Evolutionary conservation across 2,113 vertebrate genomes (phyloP), one percentile per base, ranked within the genome.

Genomic region (Theristicus caerulescens): DNA sequence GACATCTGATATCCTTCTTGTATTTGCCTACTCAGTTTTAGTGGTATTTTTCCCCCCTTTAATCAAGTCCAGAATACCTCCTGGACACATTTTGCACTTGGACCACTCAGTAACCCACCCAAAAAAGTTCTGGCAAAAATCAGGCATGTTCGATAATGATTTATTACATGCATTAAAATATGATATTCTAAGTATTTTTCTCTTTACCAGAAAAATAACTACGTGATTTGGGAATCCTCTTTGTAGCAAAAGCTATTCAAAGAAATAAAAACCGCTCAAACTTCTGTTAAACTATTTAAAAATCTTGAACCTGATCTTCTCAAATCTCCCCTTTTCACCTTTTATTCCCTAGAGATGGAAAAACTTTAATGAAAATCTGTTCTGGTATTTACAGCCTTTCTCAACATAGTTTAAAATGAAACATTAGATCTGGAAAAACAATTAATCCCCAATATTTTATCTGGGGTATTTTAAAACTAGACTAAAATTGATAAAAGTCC

Each of bases 81-180:
- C 32, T 65, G 62, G 34, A 47, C 26, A 51, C 2, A 16, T 81
- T 84, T 65, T 78, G 7, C 14, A 7, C 46, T 58, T 57, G 18
- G 14, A 81, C 61, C 4, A 70, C 15, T 16, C 4, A 55, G 16
- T 55, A 64, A 55, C 3, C 4, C 27, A 64, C 20, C 1, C 1
- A 7, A 38, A 57, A 70, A 38, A 2, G 3, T 11, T 46, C 38
- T 64, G 62, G 5, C 17, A 54, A 40, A 86, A 77, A 57, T 25
- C 9, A 77, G 3, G 1, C 1, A 1, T 52, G 59, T 77, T 38
- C 1, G 1, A 36, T 83, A 51, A 44, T 44, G 3, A 29, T 67
- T 85, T 58, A 2, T 66, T 32, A 20, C 3, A 29, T 26, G 0
- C 5, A 32, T 51, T 78, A 26, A 11, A 38, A 9, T 55, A 42